phyloP scores from a whole-genome alignment of 2,113 vertebrate species.

The Lepus americanus region DNA sequence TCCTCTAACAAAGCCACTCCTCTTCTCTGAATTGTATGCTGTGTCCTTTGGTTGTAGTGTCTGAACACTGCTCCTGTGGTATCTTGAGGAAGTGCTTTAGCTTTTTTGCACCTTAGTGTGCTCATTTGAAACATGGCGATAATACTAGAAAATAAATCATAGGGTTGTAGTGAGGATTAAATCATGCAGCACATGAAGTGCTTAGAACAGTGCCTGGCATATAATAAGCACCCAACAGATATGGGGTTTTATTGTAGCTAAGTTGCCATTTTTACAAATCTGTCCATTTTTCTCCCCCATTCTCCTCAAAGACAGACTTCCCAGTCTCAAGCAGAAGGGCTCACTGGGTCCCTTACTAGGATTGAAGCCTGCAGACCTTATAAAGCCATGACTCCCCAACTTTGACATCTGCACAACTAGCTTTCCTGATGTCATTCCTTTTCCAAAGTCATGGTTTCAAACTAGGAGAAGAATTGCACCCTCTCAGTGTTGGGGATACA shows the following conservation, averaged over 20 bases:
- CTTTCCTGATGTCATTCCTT: background rate
- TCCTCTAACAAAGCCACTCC: background rate
- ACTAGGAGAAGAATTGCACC: background rate
- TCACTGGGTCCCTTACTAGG: background rate
- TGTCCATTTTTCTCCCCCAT: background rate
- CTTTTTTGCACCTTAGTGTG: background rate
- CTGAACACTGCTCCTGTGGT: background rate
- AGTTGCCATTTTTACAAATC: slow-evolving; percentile 23
- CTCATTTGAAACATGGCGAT: background rate
- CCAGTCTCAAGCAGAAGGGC: background rate
- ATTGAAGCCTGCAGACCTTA: background rate
- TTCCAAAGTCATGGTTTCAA: slow-evolving; percentile 28
- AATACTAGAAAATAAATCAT: slow-evolving; percentile 35
- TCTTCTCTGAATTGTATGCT: background rate
- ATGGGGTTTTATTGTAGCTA: background rate
- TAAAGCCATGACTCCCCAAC: background rate
- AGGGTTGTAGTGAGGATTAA: background rate
- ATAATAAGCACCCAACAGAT: background rate
- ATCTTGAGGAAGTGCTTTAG: background rate
- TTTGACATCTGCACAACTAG: background rate
- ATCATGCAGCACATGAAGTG: background rate
- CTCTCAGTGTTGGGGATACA: background rate
- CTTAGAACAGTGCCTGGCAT: background rate
- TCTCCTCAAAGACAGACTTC: background rate
- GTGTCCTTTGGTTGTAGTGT: background rate